Percentiles rank a stretch among this genome's conserved stretches.
Conservation (phyloP, 2,888 invertebrate genomes). For the Hyalella azteca region DNA sequence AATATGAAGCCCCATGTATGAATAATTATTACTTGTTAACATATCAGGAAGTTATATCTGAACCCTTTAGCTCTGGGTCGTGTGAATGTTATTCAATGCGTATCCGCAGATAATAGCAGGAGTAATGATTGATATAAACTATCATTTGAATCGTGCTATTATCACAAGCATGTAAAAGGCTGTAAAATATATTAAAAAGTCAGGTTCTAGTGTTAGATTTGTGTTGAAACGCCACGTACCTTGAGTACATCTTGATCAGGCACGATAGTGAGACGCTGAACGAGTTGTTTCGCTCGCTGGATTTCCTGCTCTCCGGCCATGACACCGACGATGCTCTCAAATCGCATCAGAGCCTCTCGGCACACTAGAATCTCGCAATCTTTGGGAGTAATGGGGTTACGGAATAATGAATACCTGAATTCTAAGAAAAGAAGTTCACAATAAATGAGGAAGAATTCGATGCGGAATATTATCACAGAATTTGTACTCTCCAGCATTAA, state of each 20-base stretch:
- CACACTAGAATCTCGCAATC: conserved; percentile 5
- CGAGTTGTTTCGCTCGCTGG: not conserved
- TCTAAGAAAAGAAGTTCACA: too few relatives aligned
- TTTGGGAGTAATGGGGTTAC: too few relatives aligned
- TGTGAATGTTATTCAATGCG: not conserved
- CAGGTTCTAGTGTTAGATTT: too few relatives aligned
- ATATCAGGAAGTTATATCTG: not conserved
- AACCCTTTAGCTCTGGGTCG: not conserved
- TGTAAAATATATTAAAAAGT: not conserved
- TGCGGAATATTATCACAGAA: not conserved
- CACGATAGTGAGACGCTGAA: not conserved
- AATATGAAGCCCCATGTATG: not conserved
- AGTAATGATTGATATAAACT: not conserved
- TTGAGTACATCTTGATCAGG: not conserved
- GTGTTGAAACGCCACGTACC: not conserved
- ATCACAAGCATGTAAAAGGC: not conserved
- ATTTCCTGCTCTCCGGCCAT: conserved; percentile 24
- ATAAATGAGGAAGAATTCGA: not conserved
- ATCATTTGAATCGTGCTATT: not conserved
- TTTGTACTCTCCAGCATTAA: not conserved
- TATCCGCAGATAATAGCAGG: not conserved
- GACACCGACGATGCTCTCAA: not conserved
- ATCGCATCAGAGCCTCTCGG: not conserved
- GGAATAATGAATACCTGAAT: too few relatives aligned
- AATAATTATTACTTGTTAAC: not conserved